Conservation (phyloP, 2,113 vertebrate species). For the Nymphicus hollandicus region DNA sequence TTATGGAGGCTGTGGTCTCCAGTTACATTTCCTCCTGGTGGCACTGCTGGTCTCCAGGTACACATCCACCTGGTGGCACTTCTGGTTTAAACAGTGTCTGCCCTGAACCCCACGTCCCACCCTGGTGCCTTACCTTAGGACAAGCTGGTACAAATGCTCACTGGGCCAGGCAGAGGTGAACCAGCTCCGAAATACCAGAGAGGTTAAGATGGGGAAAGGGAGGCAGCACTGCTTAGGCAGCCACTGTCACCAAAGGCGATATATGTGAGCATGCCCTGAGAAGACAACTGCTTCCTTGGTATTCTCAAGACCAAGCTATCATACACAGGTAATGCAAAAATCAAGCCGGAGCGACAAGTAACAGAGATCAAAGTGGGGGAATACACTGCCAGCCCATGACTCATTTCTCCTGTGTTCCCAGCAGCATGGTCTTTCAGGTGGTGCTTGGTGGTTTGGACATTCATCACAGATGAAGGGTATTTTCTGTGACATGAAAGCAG, state of each 20-base stretch:
- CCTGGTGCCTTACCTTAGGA: rapidly evolving
- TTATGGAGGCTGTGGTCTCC: neutral
- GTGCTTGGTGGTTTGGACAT: neutral
- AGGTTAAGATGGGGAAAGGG: neutral
- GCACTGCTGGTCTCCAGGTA: neutral
- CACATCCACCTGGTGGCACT: neutral
- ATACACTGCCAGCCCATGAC: rapidly evolving
- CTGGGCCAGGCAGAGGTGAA: rapidly evolving
- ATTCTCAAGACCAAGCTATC: neutral
- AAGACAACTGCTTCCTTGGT: neutral
- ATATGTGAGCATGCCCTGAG: neutral
- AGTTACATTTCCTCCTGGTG: neutral
- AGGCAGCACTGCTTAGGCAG: neutral
- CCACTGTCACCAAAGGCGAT: rapidly evolving
- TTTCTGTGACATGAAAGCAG: neutral
- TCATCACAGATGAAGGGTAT: neutral
- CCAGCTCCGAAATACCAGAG: rapidly evolving
- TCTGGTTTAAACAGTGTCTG: neutral
- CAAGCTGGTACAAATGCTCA: neutral
- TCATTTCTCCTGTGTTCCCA: rapidly evolving
- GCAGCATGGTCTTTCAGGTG: neutral
- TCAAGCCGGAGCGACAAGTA: neutral
- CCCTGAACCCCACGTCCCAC: neutral
- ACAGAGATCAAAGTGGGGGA: neutral
- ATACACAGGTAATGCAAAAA: neutral